phyloP scores from a whole-genome alignment of 2,797 vertebrate species.

The Sorex maritimensis region DNA sequence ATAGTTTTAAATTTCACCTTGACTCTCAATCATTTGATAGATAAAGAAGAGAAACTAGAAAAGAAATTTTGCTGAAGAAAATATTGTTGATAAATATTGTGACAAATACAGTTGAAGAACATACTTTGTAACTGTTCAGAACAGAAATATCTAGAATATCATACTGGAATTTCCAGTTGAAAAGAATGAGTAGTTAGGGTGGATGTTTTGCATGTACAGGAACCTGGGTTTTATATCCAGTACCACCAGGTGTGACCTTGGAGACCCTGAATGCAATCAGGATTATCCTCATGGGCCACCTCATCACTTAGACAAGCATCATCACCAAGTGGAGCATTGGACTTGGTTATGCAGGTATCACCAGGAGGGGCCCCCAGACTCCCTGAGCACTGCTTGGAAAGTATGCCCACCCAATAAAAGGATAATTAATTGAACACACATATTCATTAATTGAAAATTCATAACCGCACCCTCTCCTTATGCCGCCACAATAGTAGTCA shows the following conservation, averaged over 20 bases:
- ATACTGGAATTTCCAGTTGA: background rate
- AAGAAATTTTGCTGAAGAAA: background rate
- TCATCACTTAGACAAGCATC: too few relatives aligned
- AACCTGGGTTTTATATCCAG: too few relatives aligned
- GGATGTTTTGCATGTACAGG: too few relatives aligned
- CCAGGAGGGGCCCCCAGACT: too few relatives aligned
- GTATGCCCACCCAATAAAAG: too few relatives aligned
- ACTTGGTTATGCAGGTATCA: too few relatives aligned
- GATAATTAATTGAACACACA: background rate
- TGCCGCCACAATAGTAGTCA: constrained; percentile 38
- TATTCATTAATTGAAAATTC: background rate
- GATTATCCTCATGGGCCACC: too few relatives aligned
- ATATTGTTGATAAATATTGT: background rate
- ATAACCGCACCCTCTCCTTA: background rate
- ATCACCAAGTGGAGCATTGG: too few relatives aligned
- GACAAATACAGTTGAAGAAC: background rate
- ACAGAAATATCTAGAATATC: background rate
- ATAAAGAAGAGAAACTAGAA: constrained; percentile 28
- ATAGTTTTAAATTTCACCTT: background rate
- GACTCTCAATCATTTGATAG: background rate
- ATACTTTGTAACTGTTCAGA: background rate
- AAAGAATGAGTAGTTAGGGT: background rate
- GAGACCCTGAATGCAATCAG: too few relatives aligned
- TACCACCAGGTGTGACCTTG: too few relatives aligned
- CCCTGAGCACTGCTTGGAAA: too few relatives aligned